Conservation (phyloP, 2,888 invertebrate genomes). For the Nebria salina region DNA sequence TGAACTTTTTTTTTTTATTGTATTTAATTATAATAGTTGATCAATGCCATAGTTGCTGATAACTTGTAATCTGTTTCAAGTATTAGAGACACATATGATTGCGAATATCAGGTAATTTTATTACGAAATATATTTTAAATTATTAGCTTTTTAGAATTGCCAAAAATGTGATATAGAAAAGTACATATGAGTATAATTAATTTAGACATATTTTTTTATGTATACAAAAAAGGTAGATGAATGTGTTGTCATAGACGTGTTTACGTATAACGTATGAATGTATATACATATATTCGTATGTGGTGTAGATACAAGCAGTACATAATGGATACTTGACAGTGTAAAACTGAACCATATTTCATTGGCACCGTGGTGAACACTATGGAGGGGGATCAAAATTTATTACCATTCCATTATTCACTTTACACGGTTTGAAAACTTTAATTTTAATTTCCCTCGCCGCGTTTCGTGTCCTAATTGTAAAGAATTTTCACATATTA, state of each 20-base stretch:
- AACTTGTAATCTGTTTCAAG: too few species aligned
- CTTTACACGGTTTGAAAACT: constrained; percentile 18
- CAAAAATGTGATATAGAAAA: neutral
- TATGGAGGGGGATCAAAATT: constrained; percentile 9
- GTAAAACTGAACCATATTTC: constrained; percentile 34
- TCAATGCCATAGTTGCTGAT: too few species aligned
- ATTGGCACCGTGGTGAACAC: constrained; percentile 11
- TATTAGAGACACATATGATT: too few species aligned
- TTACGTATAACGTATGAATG: neutral
- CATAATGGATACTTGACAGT: constrained; percentile 27
- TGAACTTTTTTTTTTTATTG: too few species aligned
- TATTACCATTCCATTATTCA: constrained; percentile 32
- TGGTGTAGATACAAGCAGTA: neutral
- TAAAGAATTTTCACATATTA: constrained; percentile 19
- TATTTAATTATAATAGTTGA: too few species aligned
- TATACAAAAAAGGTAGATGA: neutral
- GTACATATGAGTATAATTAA: neutral
- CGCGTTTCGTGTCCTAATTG: constrained; percentile 18
- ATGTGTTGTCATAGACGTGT: neutral
- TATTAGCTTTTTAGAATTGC: too few species aligned
- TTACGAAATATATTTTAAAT: too few species aligned
- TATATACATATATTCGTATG: constrained; percentile 7
- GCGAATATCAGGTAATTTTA: too few species aligned
- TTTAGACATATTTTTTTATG: neutral
- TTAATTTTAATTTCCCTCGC: constrained; percentile 15